A percentile compares a stretch with the other conserved stretches of the same genome.
These are phyloP conservation scores for Ceratitis capitata DNA, from an alignment of 1,140 invertebrate genomes.

Conservation along the genomic window DNA sequence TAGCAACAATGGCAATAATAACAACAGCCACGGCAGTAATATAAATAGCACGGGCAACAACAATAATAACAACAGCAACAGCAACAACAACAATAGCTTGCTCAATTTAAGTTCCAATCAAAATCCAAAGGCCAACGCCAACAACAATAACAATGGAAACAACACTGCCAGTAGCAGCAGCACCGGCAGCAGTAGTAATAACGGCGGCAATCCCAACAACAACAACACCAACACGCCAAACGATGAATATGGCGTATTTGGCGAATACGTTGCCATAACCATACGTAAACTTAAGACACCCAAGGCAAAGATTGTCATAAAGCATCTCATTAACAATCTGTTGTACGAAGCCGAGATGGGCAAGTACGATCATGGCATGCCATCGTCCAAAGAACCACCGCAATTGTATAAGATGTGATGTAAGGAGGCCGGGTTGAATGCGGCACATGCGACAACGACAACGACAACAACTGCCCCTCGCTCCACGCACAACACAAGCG, in stretches of 20 bases:
- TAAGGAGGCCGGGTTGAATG: conserved; percentile 36
- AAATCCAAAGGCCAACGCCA: conserved; percentile 48
- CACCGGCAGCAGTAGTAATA: conserved; percentile 38
- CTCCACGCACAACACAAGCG: background rate
- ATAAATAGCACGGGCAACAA: background rate
- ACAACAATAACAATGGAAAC: conserved; percentile 4
- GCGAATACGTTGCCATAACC: conserved; percentile 62
- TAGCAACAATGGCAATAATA: conserved; percentile 52
- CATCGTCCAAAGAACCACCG: conserved; percentile 59
- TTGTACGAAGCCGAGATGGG: conserved; percentile 62
- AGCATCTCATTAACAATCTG: conserved; percentile 61
- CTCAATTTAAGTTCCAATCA: conserved; percentile 33
- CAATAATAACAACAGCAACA: background rate
- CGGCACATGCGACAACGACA: background rate
- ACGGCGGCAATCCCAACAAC: conserved; percentile 37
- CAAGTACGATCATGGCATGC: conserved; percentile 62
- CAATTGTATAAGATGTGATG: conserved; percentile 60
- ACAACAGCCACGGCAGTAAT: background rate
- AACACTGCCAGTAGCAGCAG: conserved; percentile 43
- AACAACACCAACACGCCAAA: conserved; percentile 45
- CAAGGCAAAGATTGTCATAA: conserved; percentile 62
- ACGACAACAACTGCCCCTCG: background rate
- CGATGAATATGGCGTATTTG: conserved; percentile 62
- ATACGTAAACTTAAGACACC: conserved; percentile 62
- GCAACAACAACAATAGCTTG: background rate